These are phyloP conservation scores for Myotis lucifugus DNA, from an alignment of 2,113 vertebrate genomes.

Conservation along the genomic window DNA sequence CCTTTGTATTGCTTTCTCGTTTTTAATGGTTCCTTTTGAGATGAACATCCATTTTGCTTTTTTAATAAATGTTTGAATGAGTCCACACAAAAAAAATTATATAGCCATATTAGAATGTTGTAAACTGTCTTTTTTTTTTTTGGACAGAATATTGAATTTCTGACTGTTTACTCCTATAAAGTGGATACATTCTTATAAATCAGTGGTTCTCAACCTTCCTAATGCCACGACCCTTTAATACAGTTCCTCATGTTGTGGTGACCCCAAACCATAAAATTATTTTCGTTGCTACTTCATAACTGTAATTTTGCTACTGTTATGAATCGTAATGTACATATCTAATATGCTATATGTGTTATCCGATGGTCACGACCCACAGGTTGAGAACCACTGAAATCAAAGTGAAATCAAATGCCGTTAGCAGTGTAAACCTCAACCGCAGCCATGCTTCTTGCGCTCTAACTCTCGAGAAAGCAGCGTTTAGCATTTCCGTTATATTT, in stretches of 20 bases:
- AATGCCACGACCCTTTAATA: no score
- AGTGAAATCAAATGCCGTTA: neutral
- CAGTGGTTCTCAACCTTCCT: no score
- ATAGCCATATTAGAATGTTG: neutral
- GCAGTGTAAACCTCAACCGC: neutral
- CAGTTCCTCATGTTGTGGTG: no score
- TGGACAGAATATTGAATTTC: neutral
- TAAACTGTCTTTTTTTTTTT: neutral
- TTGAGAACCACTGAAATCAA: neutral
- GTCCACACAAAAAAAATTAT: conserved; percentile 1
- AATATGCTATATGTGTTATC: no score
- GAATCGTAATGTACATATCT: no score
- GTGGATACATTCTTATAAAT: neutral
- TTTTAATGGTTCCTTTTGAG: conserved; percentile 92
- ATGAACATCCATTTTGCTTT: conserved; percentile 92
- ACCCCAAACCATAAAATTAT: no score
- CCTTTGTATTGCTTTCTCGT: conserved; percentile 95
- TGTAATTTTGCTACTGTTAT: no score
- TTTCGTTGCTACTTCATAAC: no score
- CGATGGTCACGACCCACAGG: no score
- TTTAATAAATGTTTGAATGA: conserved; percentile 93
- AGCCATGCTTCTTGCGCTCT: neutral
- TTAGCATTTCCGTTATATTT: neutral
- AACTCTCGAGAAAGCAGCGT: neutral
- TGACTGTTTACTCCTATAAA: neutral